These are phyloP conservation scores for Tursiops truncatus DNA, from an alignment of 2,113 vertebrate species.

Conservation along the genomic window DNA sequence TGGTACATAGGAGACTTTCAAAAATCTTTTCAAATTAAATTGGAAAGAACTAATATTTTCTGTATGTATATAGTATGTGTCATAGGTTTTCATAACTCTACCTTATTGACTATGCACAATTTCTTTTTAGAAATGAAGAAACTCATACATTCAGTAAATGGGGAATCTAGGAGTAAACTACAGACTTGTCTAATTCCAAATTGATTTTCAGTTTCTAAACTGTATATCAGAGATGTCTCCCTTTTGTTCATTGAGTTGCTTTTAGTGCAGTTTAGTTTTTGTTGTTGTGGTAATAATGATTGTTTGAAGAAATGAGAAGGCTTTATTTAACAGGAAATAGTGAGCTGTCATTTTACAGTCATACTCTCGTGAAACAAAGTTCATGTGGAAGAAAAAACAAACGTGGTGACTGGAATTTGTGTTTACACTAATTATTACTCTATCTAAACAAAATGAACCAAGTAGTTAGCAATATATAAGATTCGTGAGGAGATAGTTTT, in stretches of 20 bases:
- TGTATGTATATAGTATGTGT: neutral
- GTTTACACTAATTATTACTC: neutral
- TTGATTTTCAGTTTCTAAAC: neutral
- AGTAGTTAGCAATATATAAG: neutral
- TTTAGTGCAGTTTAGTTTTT: neutral
- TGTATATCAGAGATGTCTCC: neutral
- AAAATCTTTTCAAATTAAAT: neutral
- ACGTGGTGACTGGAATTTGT: neutral
- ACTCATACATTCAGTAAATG: neutral
- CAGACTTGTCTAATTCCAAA: neutral
- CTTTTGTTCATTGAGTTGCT: neutral
- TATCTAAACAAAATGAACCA: neutral
- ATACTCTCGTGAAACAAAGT: neutral
- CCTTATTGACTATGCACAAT: neutral
- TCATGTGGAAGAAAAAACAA: neutral
- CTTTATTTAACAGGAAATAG: neutral
- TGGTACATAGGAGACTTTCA: neutral
- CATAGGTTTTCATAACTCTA: neutral
- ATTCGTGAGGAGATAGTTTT: neutral
- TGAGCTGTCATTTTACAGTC: neutral
- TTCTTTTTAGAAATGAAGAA: neutral
- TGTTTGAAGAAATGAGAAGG: neutral
- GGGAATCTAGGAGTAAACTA: neutral
- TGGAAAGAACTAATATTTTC: neutral
- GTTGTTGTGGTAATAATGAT: neutral